Conservation (phyloP, 1,140 invertebrate species). For the Drosophila athabasca region DNA sequence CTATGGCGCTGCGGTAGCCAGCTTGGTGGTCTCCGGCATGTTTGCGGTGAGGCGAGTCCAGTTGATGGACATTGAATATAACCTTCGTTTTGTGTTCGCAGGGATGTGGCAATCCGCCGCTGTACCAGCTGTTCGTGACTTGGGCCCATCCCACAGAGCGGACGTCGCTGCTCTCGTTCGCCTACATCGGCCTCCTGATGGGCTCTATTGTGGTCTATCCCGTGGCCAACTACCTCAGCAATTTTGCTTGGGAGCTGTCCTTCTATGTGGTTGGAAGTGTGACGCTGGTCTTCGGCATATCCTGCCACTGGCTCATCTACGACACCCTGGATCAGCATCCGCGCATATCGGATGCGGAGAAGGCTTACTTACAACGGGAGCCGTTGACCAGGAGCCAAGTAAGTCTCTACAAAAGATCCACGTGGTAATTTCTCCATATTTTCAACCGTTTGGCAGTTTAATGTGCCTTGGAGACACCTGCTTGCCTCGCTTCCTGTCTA, state of each 20-base stretch:
- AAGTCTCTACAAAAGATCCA: neutral
- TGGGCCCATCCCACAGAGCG: slow-evolving; percentile 80
- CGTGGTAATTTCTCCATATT: neutral
- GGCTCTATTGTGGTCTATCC: slow-evolving; percentile 67
- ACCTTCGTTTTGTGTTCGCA: slow-evolving; percentile 9
- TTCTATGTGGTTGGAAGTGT: slow-evolving; percentile 69
- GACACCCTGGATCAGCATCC: slow-evolving; percentile 71
- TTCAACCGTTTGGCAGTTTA: slow-evolving; percentile 19
- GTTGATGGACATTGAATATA: neutral
- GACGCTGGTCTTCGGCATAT: slow-evolving; percentile 51
- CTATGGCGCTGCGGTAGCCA: slow-evolving; percentile 35
- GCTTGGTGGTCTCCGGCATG: slow-evolving; percentile 59
- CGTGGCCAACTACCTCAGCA: slow-evolving; percentile 59
- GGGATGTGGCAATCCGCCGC: slow-evolving; percentile 70
- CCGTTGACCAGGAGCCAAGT: slow-evolving; percentile 25
- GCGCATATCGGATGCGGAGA: slow-evolving; percentile 51
- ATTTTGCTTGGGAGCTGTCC: slow-evolving; percentile 57
- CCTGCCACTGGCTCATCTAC: slow-evolving; percentile 65
- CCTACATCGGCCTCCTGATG: slow-evolving; percentile 67
- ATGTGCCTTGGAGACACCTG: slow-evolving; percentile 62
- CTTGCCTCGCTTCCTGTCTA: slow-evolving; percentile 53
- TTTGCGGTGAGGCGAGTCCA: slow-evolving; percentile 48
- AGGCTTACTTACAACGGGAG: slow-evolving; percentile 45
- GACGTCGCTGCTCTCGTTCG: slow-evolving; percentile 67
- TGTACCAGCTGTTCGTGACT: slow-evolving; percentile 72